Evolutionary conservation across 1,140 invertebrate genomes (phyloP).

Genomic region (Harlomillsia oculata): DNA sequence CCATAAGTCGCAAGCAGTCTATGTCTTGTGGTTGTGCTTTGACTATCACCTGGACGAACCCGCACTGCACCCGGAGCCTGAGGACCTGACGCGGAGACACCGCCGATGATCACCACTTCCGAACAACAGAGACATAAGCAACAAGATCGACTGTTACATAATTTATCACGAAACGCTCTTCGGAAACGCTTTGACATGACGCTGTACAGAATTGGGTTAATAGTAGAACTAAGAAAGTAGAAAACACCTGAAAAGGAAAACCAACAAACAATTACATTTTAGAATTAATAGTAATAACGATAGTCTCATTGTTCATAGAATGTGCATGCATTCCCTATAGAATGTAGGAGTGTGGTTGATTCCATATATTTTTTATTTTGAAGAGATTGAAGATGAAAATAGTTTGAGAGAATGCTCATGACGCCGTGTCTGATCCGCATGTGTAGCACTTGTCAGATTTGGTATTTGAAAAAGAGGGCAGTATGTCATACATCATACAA

Average conservation of each 20-base stretch:
- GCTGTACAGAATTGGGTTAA: conserved; percentile 86
- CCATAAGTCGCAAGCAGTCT: conserved; percentile 30
- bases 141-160: conserved; percentile 22
- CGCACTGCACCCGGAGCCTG: conserved; percentile 9
- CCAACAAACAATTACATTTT: neutral
- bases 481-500: no score
- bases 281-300: no score
- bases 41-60: conserved; percentile 24
- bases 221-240: conserved; percentile 78
- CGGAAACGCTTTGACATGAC: conserved; percentile 80
- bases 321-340: no score
- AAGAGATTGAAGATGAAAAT: no score
- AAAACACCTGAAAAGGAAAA: conserved; percentile 56
- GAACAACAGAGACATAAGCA: conserved; percentile 32
- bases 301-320: no score
- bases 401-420: no score
- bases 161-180: conserved; percentile 38
- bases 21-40: conserved; percentile 29
- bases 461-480: no score
- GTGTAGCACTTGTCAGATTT: no score
- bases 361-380: no score
- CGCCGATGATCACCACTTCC: conserved; percentile 27
- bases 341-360: no score
- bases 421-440: no score
- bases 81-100: conserved; percentile 18